A percentile compares a stretch with the other conserved stretches of the same genome.
Conservation (phyloP, 1,140 invertebrate species). For the Rhynchophorus ferrugineus region DNA sequence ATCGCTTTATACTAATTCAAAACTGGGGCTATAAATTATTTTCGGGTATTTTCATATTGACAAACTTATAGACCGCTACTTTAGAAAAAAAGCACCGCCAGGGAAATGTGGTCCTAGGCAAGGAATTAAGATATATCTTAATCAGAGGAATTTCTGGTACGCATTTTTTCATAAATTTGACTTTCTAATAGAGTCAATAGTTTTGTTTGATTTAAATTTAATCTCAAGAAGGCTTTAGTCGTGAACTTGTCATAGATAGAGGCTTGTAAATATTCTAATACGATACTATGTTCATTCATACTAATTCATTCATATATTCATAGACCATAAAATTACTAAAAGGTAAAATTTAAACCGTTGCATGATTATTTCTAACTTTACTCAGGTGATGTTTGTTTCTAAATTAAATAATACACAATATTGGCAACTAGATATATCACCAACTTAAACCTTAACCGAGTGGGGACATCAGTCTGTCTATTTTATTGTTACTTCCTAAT, state of each 20-base stretch:
- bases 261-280: conserved; percentile 2
- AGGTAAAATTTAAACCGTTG: too few species aligned
- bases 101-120: too few species aligned
- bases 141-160: conserved; percentile 8
- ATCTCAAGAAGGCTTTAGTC: background rate
- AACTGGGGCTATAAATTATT: background rate
- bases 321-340: conserved; percentile 6
- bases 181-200: conserved; percentile 10
- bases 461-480: background rate
- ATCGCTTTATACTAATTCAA: too few species aligned
- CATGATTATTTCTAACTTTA: too few species aligned
- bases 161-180: conserved; percentile 15
- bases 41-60: background rate
- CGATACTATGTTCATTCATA: conserved; percentile 10
- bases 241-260: conserved; percentile 9
- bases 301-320: conserved; percentile 18
- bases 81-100: conserved; percentile 9
- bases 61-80: conserved; percentile 1
- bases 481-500: background rate
- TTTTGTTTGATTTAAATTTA: conserved; percentile 17
- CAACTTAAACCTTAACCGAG: background rate
- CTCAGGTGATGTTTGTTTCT: too few species aligned
- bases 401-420: too few species aligned
- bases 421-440: too few species aligned
- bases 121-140: conserved; percentile 13